Evolutionary conservation across 2,113 vertebrate species (phyloP).

Genomic region (Erythrolamprus reginae): DNA sequence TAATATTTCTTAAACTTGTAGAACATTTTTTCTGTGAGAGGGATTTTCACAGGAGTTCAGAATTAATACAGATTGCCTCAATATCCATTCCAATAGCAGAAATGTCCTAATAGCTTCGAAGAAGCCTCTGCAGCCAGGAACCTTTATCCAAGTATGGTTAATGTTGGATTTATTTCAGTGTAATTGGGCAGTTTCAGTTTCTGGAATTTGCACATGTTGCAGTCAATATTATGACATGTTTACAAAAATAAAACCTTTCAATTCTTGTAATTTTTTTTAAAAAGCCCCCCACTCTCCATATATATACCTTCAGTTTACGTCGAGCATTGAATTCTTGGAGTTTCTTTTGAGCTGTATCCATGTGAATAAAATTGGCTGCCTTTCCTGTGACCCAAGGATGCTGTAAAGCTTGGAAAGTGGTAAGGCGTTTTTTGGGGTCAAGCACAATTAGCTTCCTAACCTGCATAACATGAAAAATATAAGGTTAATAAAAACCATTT

Average conservation of each 20-base stretch:
- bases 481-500: not conserved
- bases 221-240: not conserved
- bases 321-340: slow-evolving; percentile 88
- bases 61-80: not conserved
- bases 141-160: not conserved
- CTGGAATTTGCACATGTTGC: not conserved
- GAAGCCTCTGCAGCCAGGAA: not conserved
- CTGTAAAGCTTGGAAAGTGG: slow-evolving; percentile 81
- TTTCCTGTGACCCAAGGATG: slow-evolving; percentile 88
- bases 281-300: not conserved
- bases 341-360: slow-evolving; percentile 88
- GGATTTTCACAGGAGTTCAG: not conserved
- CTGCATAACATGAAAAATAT: slow-evolving; percentile 51
- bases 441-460: slow-evolving; percentile 85
- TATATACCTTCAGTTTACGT: slow-evolving; percentile 83
- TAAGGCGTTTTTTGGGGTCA: slow-evolving; percentile 85
- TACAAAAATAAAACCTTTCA: not conserved
- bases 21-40: not conserved
- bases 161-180: not conserved
- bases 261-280: not conserved
- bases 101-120: not conserved
- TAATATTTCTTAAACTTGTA: not conserved
- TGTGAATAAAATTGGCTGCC: slow-evolving; percentile 84
- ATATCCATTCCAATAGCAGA: not conserved
- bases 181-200: not conserved